Evolutionary conservation across 2,797 vertebrate species (phyloP).

Genomic region (Salarias fasciatus): DNA sequence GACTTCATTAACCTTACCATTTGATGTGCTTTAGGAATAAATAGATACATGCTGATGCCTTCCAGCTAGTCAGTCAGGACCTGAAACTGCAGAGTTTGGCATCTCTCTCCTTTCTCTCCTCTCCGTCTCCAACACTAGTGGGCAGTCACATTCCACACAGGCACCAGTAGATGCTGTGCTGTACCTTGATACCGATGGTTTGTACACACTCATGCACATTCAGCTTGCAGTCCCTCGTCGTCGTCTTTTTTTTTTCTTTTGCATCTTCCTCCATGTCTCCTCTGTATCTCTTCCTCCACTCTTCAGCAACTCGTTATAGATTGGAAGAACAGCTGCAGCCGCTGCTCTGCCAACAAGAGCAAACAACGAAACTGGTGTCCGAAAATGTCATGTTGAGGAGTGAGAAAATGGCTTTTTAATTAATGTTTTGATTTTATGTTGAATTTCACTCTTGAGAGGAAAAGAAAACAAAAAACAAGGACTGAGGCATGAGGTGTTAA

Average conservation of each 20-base stretch:
- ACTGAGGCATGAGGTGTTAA: conserved; percentile 73
- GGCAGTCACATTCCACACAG: conserved; percentile 77
- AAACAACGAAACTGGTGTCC: conserved; percentile 66
- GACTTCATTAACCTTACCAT: background rate
- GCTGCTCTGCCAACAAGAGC: conserved; percentile 54
- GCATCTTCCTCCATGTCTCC: conserved; percentile 28
- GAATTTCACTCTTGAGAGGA: conserved; percentile 67
- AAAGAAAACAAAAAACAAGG: conserved; percentile 21
- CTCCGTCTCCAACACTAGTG: conserved; percentile 76
- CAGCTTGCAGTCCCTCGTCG: conserved; percentile 12
- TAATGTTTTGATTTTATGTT: conserved; percentile 76
- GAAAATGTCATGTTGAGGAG: conserved; percentile 68
- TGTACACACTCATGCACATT: conserved; percentile 22
- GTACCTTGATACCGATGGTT: conserved; percentile 29
- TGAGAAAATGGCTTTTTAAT: conserved; percentile 78
- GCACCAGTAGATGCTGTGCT: conserved; percentile 21
- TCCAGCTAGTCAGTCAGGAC: background rate
- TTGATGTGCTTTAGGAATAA: background rate
- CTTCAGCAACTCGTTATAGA: conserved; percentile 25
- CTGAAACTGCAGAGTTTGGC: conserved; percentile 32
- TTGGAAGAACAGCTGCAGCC: conserved; percentile 58
- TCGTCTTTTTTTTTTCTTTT: conserved; percentile 17
- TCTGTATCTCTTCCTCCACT: conserved; percentile 35
- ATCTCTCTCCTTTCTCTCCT: conserved; percentile 24
- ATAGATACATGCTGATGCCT: background rate